Percentiles rank a stretch among this genome's conserved stretches.
Evolutionary conservation across 2,797 vertebrate genomes (phyloP).

Genomic region (Discoglossus pictus): DNA sequence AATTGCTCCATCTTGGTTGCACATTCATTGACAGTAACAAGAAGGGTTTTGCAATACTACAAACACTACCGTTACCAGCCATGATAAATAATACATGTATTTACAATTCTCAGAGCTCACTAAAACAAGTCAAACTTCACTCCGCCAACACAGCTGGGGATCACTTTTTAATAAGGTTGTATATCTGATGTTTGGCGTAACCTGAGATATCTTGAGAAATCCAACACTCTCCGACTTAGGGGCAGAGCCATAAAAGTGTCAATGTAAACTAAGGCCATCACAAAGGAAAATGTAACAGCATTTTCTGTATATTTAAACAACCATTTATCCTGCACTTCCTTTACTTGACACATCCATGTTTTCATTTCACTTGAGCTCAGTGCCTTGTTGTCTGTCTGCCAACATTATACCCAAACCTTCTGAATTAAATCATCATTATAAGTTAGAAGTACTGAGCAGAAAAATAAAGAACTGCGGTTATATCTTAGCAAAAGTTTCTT

Average conservation of each 20-base stretch:
- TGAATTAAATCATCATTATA: slow-evolving; percentile 17
- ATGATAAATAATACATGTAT: slow-evolving; percentile 14
- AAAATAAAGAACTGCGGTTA: too few species aligned
- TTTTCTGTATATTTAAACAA: slow-evolving; percentile 25
- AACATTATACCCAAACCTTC: slow-evolving; percentile 6
- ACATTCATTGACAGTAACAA: slow-evolving; percentile 17
- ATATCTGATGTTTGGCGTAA: background rate
- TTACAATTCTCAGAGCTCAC: slow-evolving; percentile 6
- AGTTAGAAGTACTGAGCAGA: background rate
- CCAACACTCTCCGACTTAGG: slow-evolving; percentile 29
- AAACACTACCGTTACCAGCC: background rate
- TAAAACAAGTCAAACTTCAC: slow-evolving; percentile 3
- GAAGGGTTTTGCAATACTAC: slow-evolving; percentile 5
- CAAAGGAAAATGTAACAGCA: slow-evolving; percentile 15
- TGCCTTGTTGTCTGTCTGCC: background rate
- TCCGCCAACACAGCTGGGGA: slow-evolving; percentile 5
- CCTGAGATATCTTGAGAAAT: slow-evolving; percentile 46
- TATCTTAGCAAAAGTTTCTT: too few species aligned
- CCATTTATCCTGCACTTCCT: slow-evolving; percentile 23
- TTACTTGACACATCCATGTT: slow-evolving; percentile 14
- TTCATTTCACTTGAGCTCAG: background rate
- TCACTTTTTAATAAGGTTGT: slow-evolving; percentile 32
- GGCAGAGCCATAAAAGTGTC: slow-evolving; percentile 20
- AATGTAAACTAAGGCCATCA: slow-evolving; percentile 29
- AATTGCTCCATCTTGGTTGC: background rate